These are phyloP conservation scores for Trichomycterus rosablanca DNA, from an alignment of 2,113 vertebrate genomes.

Conservation along the genomic window DNA sequence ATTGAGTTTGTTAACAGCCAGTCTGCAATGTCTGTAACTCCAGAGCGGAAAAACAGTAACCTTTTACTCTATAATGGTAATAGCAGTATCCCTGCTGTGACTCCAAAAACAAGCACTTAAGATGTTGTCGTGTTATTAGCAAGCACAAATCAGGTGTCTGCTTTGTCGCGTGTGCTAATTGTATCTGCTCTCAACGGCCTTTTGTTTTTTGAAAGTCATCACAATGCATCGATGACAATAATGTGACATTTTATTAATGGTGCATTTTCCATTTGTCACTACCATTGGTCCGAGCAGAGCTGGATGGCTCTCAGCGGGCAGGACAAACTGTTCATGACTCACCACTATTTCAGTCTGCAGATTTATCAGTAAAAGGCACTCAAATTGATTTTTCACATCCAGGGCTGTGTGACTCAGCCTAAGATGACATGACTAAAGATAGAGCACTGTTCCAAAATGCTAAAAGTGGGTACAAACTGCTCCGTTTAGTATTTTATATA, in stretches of 20 bases:
- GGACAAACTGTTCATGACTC: conserved; percentile 2
- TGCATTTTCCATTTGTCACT: too few relatives aligned
- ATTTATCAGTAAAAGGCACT: conserved; percentile 25
- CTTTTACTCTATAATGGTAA: not conserved
- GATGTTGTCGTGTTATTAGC: too few relatives aligned
- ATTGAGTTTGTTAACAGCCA: conserved; percentile 12
- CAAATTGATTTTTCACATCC: conserved; percentile 18
- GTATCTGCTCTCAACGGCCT: too few relatives aligned
- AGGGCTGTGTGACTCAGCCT: conserved; percentile 7
- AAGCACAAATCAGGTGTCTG: not conserved
- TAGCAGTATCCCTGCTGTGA: not conserved
- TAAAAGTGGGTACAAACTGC: not conserved
- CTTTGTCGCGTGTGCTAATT: not conserved
- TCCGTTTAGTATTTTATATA: too few relatives aligned
- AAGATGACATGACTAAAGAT: conserved; percentile 5
- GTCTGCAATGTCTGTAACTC: conserved; percentile 5
- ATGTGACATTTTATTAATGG: too few relatives aligned
- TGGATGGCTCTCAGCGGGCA: not conserved
- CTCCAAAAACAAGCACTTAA: not conserved
- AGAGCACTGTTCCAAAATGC: not conserved
- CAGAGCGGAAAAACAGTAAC: not conserved
- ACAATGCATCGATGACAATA: too few relatives aligned
- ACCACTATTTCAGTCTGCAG: conserved; percentile 24
- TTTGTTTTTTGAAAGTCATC: too few relatives aligned
- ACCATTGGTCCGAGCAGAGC: not conserved